Base-by-base conservation (phyloP, 2,888 invertebrate genomes). In the Drosophila pseudotakahashii region DNA sequence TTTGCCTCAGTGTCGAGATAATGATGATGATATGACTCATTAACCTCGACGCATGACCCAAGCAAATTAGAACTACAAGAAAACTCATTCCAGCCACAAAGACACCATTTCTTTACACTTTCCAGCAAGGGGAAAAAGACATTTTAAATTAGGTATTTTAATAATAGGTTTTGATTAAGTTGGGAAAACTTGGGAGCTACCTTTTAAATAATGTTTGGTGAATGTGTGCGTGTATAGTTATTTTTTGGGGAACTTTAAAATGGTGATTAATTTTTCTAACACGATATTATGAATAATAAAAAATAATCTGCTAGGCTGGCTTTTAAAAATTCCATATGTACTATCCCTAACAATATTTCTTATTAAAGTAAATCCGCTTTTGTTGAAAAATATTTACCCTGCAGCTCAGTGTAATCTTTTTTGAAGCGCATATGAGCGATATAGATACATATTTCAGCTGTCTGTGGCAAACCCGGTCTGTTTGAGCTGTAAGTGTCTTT, bases 21-120 rank as follows among this genome's bases (percentile, higher is more conserved):
- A 70, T 76, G 69, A 88, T 88, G 81, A 83, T 82, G 82, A 82
- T 88, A 83, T 88, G 89, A 84, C 88, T 84, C 84, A 84, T 84
- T 88, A 84, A 88, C 83, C 84, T 83, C 89, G 73, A 86, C 79
- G 77, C 79, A 83, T 80, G 89, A 80, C 88, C 86, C 83, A 86
- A 78, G 78, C 83, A 86, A 88, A 82, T 82, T 82, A 82, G 88
- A 88, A 77, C 82, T 73, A 67, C 77, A 67, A 73, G 72, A 71
- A 69, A 62, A 51, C 75, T 52, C 70, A 79, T 37, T 69, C 39
- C 59, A 58, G 13, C 37, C 44, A 32, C 36, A 37, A 32, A 48
- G 52, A 67, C 67, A 66, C 32, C 32, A 66, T 67, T 45, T 67
- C 39, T 45, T 47, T 67, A 66, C 66, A 66, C 66, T 68, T 32